phyloP scores from a whole-genome alignment of 2,888 invertebrate genomes.

The Gastrophysa polygoni region DNA sequence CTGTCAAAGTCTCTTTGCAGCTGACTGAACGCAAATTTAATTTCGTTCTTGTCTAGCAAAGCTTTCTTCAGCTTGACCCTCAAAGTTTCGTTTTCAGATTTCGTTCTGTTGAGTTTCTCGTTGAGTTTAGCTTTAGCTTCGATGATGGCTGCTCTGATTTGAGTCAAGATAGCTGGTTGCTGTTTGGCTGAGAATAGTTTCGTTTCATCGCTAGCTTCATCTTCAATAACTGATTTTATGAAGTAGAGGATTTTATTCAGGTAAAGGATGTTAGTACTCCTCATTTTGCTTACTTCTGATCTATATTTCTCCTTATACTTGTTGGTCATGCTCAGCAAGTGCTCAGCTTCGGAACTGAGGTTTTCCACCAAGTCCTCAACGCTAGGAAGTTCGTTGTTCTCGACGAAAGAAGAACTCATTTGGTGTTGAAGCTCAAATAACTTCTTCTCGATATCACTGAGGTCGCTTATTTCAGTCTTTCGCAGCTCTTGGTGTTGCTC shows the following conservation, averaged over 20 bases:
- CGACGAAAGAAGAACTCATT: conserved; percentile 30
- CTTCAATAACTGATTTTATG: conserved; percentile 29
- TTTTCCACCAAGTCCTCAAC: conserved; percentile 42
- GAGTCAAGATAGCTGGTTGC: conserved; percentile 6
- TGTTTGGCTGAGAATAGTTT: conserved; percentile 6
- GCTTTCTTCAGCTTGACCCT: conserved; percentile 29
- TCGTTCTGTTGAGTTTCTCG: conserved; percentile 25
- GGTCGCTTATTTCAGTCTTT: conserved; percentile 37
- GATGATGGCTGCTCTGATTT: conserved; percentile 26
- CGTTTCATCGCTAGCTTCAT: conserved; percentile 20
- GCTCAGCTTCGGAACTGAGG: conserved; percentile 45
- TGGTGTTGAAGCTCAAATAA: conserved; percentile 39
- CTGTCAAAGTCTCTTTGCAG: conserved; percentile 19
- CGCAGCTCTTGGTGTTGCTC: conserved; percentile 36
- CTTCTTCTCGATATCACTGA: conserved; percentile 41
- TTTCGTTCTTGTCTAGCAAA: conserved; percentile 34
- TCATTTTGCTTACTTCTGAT: conserved; percentile 31
- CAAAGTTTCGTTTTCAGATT: conserved; percentile 31
- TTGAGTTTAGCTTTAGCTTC: conserved; percentile 4
- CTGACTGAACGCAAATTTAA: conserved; percentile 24
- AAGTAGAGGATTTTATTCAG: conserved; percentile 12
- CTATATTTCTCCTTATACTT: conserved; percentile 41
- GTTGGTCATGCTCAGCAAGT: conserved; percentile 39
- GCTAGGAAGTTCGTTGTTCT: conserved; percentile 6
- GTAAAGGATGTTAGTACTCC: not conserved